phyloP scores from a whole-genome alignment of 2,797 vertebrate genomes.

The Pseudotriccus pelzelni region DNA sequence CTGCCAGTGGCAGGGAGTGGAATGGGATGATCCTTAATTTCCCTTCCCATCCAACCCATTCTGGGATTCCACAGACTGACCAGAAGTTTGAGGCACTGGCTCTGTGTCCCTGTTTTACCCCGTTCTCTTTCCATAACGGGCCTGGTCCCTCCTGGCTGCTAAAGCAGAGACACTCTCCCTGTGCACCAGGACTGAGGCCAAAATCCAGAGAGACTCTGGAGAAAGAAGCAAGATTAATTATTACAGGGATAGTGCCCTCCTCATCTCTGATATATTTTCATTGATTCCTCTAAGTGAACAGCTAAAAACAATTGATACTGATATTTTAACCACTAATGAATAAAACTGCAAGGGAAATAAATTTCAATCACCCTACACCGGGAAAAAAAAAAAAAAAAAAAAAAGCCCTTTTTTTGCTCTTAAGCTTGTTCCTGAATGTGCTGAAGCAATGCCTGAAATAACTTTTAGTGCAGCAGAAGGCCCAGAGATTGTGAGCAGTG shows the following conservation, averaged over 20 bases:
- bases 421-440: neutral
- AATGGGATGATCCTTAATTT: rapidly evolving
- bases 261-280: conserved; percentile 34
- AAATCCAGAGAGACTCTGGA: neutral
- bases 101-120: neutral
- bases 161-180: rapidly evolving
- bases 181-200: rapidly evolving
- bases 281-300: conserved; percentile 28
- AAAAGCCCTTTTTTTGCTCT: neutral
- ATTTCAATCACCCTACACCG: neutral
- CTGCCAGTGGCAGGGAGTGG: neutral
- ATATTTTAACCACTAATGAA: neutral
- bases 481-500: neutral
- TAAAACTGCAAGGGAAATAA: neutral
- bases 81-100: neutral
- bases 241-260: conserved; percentile 18
- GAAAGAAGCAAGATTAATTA: neutral
- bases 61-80: neutral
- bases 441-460: conserved; percentile 45
- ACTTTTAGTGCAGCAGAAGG: conserved; percentile 10
- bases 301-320: neutral
- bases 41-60: neutral
- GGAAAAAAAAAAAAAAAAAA: neutral
- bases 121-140: rapidly evolving
- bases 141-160: neutral